Percentiles rank a stretch among this genome's conserved stretches.
Evolutionary conservation across 2,888 invertebrate genomes (phyloP).

Genomic region (Malacosoma neustria): DNA sequence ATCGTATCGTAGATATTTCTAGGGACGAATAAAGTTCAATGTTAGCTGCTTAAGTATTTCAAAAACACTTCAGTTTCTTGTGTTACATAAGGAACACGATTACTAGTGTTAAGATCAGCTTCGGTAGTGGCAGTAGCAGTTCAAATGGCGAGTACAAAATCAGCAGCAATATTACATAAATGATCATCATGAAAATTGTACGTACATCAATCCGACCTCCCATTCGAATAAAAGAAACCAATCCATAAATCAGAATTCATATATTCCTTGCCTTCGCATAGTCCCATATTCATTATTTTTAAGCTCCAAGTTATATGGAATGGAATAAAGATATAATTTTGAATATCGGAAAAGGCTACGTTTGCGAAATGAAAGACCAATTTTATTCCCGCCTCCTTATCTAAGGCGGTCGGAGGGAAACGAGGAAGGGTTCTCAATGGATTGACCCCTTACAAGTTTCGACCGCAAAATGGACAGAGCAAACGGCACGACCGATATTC

Average conservation of each 20-base stretch:
- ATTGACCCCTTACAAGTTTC: constrained; percentile 2
- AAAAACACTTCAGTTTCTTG: too few relatives aligned
- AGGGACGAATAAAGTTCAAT: too few relatives aligned
- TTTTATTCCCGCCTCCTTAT: neutral
- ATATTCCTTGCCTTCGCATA: neutral
- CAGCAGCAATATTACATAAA: too few relatives aligned
- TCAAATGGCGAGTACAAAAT: too few relatives aligned
- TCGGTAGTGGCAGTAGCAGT: too few relatives aligned
- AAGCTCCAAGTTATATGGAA: neutral
- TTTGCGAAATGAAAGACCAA: neutral
- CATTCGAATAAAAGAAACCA: neutral
- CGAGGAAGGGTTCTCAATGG: neutral
- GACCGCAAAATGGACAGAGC: constrained; percentile 23
- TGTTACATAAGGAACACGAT: too few relatives aligned
- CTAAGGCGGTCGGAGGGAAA: neutral
- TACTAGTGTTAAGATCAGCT: too few relatives aligned
- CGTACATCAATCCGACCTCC: too few relatives aligned
- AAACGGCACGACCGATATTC: constrained; percentile 25
- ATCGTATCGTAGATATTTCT: too few relatives aligned
- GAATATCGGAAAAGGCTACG: neutral
- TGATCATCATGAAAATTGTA: too few relatives aligned
- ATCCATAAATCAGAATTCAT: neutral
- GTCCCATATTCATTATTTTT: neutral
- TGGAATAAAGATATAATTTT: neutral
- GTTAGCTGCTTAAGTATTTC: too few relatives aligned